Base-by-base conservation (phyloP, 2,113 vertebrate species). In the Cathartes aura region DNA sequence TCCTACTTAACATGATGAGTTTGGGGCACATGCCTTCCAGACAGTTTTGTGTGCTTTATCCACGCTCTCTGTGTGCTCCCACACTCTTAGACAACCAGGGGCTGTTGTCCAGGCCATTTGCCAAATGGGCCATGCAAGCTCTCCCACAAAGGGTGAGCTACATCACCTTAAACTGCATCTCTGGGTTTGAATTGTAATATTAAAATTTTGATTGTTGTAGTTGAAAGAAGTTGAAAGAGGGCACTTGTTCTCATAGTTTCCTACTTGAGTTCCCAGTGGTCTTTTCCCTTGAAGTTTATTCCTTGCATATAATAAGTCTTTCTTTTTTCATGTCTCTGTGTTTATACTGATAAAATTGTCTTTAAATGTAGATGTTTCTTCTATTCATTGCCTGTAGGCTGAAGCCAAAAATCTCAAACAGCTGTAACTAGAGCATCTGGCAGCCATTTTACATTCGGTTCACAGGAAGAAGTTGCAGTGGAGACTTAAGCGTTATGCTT, bases 371-470 rank as follows among this genome's bases (percentile, higher is more conserved):
- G 26, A 48, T 82, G 60, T 66, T 93, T 93, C 56, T 84, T 75
- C 43, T 78, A 70, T 72, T 87, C 52, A 56, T 32, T 85, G 68
- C 56, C 47, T 71, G 55, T 74, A 74, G 63, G 55, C 50, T 91
- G 87, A 92, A 89, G 55, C 59, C 34, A 66, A 73, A 95, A 92
- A 91, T 92, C 68, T 91, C 80, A 84, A 90, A 78, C 29, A 85
- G n/a, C 72, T 68, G 16, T 55, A 86, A 70, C 75, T 78, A 66
- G 42, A 87, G 56, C 18, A 82, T 71, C 72, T 93, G 73, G 89
- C 76, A 96, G 52, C 64, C 84, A 95, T 96, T 93, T 94, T 95
- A 79, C 9, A 38, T 78, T 78, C 52, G 15, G 22, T 93, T 87
- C 55, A 42, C 42, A 87, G 76, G 64, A 87, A 43, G 26, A 73